These are phyloP conservation scores for Hypocryptadius cinnamomeus DNA, from an alignment of 2,113 vertebrate genomes.

Conservation along the genomic window DNA sequence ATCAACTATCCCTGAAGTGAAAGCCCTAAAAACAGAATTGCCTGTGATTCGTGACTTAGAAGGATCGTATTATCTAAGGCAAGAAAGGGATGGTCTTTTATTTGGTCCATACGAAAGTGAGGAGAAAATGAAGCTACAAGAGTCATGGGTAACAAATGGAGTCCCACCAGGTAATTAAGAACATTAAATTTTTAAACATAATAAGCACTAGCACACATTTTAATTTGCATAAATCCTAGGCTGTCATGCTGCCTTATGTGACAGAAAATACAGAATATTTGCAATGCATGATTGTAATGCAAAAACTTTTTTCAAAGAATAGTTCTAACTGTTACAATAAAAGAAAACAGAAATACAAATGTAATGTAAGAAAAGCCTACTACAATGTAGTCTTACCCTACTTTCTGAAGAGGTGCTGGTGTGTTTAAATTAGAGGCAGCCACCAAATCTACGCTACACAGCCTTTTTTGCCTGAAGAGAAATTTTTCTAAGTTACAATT, in stretches of 20 bases:
- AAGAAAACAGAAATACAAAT: neutral
- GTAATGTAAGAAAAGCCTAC: neutral
- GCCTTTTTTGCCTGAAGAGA: neutral
- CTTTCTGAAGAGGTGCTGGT: neutral
- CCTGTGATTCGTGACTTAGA: slow-evolving; percentile 92
- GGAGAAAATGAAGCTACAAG: slow-evolving; percentile 93
- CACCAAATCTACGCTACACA: neutral
- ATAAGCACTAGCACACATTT: neutral
- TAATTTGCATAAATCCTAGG: neutral
- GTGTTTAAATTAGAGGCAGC: neutral
- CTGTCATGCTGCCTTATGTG: neutral
- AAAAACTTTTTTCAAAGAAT: neutral
- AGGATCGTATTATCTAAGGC: slow-evolving; percentile 89
- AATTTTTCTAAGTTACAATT: neutral
- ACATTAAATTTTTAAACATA: neutral
- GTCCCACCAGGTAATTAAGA: slow-evolving; percentile 84
- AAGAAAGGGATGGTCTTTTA: slow-evolving; percentile 91
- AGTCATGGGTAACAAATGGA: slow-evolving; percentile 86
- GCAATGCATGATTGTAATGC: neutral
- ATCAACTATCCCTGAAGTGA: slow-evolving; percentile 89
- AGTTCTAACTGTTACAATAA: neutral
- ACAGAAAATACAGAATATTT: neutral
- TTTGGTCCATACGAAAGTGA: slow-evolving; percentile 92
- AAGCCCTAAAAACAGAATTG: slow-evolving; percentile 85
- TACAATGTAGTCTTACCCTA: neutral